Percentiles rank a stretch among this genome's conserved stretches.
phyloP scores from a whole-genome alignment of 1,140 invertebrate species.

The Bombus impatiens region DNA sequence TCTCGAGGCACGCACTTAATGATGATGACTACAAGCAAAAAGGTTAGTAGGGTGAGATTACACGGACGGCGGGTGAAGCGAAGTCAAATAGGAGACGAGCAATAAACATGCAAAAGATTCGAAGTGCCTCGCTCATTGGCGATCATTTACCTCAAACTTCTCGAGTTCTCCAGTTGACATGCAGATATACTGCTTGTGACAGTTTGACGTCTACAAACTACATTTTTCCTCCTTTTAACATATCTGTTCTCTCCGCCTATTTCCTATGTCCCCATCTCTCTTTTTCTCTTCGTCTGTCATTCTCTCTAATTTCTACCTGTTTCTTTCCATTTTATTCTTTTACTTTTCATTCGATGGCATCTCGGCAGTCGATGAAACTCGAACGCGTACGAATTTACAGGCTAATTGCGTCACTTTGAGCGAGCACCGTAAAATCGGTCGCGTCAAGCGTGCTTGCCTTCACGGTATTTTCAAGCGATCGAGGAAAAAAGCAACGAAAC shows the following conservation, averaged over 20 bases:
- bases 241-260: constrained; percentile 1
- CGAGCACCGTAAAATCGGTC: constrained; percentile 40
- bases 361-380: constrained; percentile 48
- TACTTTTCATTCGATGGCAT: too few relatives aligned
- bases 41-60: constrained; percentile 15
- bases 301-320: not conserved
- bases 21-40: constrained; percentile 30
- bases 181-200: constrained; percentile 53
- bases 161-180: constrained; percentile 35
- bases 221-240: constrained; percentile 48
- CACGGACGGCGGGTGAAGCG: constrained; percentile 11
- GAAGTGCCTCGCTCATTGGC: constrained; percentile 19
- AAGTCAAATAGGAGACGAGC: constrained; percentile 6
- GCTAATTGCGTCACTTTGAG: constrained; percentile 66
- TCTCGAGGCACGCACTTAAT: constrained; percentile 32
- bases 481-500: constrained; percentile 8
- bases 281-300: not conserved
- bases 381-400: constrained; percentile 60
- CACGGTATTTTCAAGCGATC: constrained; percentile 19
- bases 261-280: not conserved
- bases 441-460: constrained; percentile 36
- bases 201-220: constrained; percentile 64
- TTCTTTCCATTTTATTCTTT: not conserved
- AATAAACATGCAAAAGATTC: constrained; percentile 47
- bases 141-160: constrained; percentile 62